A percentile compares a stretch with the other conserved stretches of the same genome.
These are phyloP conservation scores for Boleophthalmus pectinirostris DNA, from an alignment of 2,113 vertebrate species.

Conservation along the genomic window DNA sequence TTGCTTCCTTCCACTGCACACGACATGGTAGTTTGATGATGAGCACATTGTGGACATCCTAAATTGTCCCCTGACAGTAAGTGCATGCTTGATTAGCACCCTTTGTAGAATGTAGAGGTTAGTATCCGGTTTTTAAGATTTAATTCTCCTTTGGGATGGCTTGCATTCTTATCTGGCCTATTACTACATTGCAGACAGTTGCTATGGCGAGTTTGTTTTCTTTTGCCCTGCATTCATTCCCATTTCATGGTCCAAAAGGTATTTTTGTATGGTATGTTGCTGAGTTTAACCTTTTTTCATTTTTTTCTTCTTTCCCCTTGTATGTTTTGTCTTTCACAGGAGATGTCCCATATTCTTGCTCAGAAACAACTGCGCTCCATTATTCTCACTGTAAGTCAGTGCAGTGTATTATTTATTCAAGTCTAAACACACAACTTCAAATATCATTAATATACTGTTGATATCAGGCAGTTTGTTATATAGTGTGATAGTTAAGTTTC, in stretches of 20 bases:
- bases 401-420: not conserved
- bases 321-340: constrained; percentile 72
- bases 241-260: not conserved
- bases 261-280: not conserved
- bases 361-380: constrained; percentile 96
- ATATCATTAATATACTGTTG: not conserved
- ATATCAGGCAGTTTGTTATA: not conserved
- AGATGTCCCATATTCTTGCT: constrained; percentile 97
- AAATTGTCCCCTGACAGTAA: constrained; percentile 84
- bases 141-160: constrained; percentile 49
- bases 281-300: constrained; percentile 9
- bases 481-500: too few relatives aligned
- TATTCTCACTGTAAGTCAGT: constrained; percentile 90
- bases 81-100: constrained; percentile 70
- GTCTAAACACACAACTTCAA: not conserved
- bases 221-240: constrained; percentile 37
- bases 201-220: constrained; percentile 12
- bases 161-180: constrained; percentile 29
- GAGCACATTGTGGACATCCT: constrained; percentile 82
- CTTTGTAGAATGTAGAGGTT: constrained; percentile 63
- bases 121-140: constrained; percentile 47
- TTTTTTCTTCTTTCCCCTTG: constrained; percentile 6
- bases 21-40: constrained; percentile 77
- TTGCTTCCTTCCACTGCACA: constrained; percentile 67
- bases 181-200: constrained; percentile 27